Percentiles rank a stretch among this genome's conserved stretches.
phyloP scores from a whole-genome alignment of 2,113 vertebrate species.

The Progne subis region DNA sequence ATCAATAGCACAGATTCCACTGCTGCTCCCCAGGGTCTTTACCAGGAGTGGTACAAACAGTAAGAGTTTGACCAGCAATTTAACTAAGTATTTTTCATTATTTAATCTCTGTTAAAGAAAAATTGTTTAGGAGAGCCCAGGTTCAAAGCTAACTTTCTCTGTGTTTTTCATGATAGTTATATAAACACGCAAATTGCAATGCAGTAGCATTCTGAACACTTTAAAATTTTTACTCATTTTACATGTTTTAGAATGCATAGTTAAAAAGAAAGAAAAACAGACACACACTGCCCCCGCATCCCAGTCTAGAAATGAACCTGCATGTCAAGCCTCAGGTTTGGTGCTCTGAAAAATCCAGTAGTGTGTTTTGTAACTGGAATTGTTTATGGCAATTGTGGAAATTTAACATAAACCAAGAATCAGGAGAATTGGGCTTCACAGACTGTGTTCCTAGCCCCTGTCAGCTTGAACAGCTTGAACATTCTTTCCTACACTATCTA shows the following conservation, averaged over 20 bases:
- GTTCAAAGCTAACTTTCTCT: not conserved
- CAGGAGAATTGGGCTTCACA: not conserved
- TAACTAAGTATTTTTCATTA: constrained; percentile 60
- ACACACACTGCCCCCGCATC: rapidly evolving
- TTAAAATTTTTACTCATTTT: not conserved
- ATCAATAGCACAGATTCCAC: constrained; percentile 77
- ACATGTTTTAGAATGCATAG: not conserved
- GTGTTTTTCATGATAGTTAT: not conserved
- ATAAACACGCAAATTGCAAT: not conserved
- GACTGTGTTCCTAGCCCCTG: not conserved
- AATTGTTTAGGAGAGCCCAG: not conserved
- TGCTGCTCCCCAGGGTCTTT: constrained; percentile 65
- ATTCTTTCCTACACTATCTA: not conserved
- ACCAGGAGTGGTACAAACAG: constrained; percentile 60
- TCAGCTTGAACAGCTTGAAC: not conserved
- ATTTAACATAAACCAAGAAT: not conserved
- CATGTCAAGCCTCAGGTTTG: not conserved
- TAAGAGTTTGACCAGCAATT: constrained; percentile 73
- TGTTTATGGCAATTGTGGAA: not conserved
- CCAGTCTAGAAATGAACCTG: not conserved
- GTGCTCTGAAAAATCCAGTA: not conserved
- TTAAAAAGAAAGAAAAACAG: not conserved
- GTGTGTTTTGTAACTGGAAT: not conserved
- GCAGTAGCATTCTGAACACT: not conserved
- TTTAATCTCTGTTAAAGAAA: constrained; percentile 45